phyloP scores from a whole-genome alignment of 2,113 vertebrate species.

The rat (Rattus norvegicus) region GRCr8 NC_086037.1:61242501-61243000 shows the following conservation, averaged over 20 bases:
- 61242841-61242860: slow-evolving; percentile 85
- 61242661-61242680: neutral
- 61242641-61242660: neutral
- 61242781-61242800: neutral
- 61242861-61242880: slow-evolving; percentile 95
- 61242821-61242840: slow-evolving; percentile 46
- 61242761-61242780: neutral
- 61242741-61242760: neutral
- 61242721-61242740: neutral
- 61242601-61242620: neutral
- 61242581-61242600: accelerated
- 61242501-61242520: neutral
- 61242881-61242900: slow-evolving; percentile 94
- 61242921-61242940: slow-evolving; percentile 93
- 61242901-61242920: slow-evolving; percentile 95
- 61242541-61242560: no score
- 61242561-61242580: no score
- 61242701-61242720: neutral
- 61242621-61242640: neutral
- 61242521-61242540: accelerated
- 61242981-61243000: slow-evolving; percentile 95
- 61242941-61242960: slow-evolving; percentile 94
- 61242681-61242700: neutral
- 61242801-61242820: neutral
- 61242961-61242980: slow-evolving; percentile 95